Evolutionary conservation across 2,113 vertebrate genomes (phyloP), one percentile per base, ranked within the genome.

Genomic region (Brienomyrus brachyistius): DNA sequence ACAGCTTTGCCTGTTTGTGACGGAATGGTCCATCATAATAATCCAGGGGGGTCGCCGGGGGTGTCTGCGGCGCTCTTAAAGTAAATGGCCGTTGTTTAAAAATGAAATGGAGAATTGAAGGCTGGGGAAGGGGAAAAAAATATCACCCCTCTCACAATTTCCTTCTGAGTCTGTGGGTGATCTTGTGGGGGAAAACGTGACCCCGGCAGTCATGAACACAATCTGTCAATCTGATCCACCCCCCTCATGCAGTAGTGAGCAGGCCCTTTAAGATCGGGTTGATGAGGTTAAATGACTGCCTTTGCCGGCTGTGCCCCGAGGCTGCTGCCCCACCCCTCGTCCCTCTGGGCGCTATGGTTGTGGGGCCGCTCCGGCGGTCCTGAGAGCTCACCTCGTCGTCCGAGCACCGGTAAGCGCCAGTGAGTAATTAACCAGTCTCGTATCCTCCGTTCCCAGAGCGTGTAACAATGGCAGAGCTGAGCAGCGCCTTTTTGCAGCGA

Each of bases 21-120:
- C 92, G 92, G 93, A 88, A 90, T 93, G 91, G 89, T 94, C 93
- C 92, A 86, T 96, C 94, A 95, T 94, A 93, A 93, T 94, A 94
- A 94, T 93, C 92, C 89, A 45, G 89, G 19, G 89, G 48, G n/a
- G 54, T 40, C 13, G 21, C 31, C 47, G 5, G 15, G 45, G 54
- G n/a, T n/a, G 31, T 54, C 66, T 52, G 23, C 19, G 45, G 35
- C 56, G 2, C 80, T 6, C 74, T 15, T 23, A 50, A 77, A 74
- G 88, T 74, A 66, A 74, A 62, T 54, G 19, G 47, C 31, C 59
- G 84, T 52, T 3, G 11, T 91, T 52, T 88, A 40, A 59, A 51
- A 83, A 80, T 48, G 21, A 87, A 90, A 90, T 82, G 43, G 45
- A 74, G 27, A n/a, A 66, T n/a, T 21, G 27, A 80, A 17, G 31